A percentile compares a stretch with the other conserved stretches of the same genome.
Conservation (phyloP, 2,113 vertebrate genomes). For the Prinia subflava region DNA sequence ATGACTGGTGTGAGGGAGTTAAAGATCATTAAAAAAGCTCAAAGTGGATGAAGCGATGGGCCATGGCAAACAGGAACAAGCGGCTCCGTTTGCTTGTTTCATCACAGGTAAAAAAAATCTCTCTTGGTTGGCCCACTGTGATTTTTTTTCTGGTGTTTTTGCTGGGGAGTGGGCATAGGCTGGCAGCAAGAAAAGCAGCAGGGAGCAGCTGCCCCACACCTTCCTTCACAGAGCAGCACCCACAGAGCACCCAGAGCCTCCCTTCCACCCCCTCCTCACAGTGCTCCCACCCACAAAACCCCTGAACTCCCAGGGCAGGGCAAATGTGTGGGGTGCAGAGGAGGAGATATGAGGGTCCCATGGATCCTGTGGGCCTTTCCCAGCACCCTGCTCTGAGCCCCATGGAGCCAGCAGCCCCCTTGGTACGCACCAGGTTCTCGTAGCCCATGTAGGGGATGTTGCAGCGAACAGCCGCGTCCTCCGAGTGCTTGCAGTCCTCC, state of each 20-base stretch:
- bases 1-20: not conserved
- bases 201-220: not conserved
- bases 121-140: not conserved
- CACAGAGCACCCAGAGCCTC: not conserved
- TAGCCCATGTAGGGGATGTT: conserved; percentile 88
- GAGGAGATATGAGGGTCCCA: not conserved
- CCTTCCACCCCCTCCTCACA: not conserved
- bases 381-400: rapidly evolving
- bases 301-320: not conserved
- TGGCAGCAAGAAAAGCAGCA: not conserved
- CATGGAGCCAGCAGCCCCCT: rapidly evolving
- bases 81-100: not conserved
- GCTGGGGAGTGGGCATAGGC: not conserved
- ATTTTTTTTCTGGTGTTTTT: not conserved
- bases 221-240: no score
- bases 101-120: not conserved
- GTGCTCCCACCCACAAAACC: not conserved
- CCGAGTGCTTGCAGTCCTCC: conserved; percentile 88
- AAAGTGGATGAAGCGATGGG: not conserved
- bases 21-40: not conserved
- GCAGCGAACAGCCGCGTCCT: conserved; percentile 86
- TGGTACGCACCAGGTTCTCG: conserved; percentile 79
- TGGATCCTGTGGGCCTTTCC: not conserved
- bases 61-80: not conserved
- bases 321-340: not conserved